A percentile compares a stretch with the other conserved stretches of the same genome.
Conservation (phyloP, 2,797 vertebrate genomes). For the Sardinella longiceps region DNA sequence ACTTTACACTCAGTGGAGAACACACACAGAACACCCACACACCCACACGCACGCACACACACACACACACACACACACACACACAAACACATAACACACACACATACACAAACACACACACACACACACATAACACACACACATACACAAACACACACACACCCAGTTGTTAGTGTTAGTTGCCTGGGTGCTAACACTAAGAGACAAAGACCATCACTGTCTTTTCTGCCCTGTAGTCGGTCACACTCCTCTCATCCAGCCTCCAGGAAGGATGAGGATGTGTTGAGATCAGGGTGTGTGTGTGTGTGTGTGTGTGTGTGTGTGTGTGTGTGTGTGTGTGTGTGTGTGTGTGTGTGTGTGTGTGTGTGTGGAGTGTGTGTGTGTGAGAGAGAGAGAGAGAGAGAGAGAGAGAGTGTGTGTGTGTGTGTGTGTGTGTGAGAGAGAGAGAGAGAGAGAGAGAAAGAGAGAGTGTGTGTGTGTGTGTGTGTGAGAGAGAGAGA, state of each 20-base stretch:
- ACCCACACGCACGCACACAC: not conserved
- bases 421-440: too few species aligned
- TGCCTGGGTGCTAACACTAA: not conserved
- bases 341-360: too few species aligned
- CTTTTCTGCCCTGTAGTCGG: slow-evolving; percentile 26
- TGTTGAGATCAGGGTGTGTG: not conserved
- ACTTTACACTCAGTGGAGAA: not conserved
- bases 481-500: too few species aligned
- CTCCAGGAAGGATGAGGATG: slow-evolving; percentile 29
- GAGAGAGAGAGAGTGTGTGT: too few species aligned
- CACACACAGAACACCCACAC: slow-evolving; percentile 1
- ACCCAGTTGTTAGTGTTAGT: too few species aligned
- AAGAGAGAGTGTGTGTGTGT: too few species aligned
- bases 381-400: too few species aligned
- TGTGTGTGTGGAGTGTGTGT: too few species aligned
- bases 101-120: not conserved
- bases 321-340: slow-evolving; percentile 22
- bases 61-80: slow-evolving; percentile 29
- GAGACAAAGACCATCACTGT: slow-evolving; percentile 39
- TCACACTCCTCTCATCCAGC: slow-evolving; percentile 41
- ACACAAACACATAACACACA: not conserved
- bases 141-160: not conserved
- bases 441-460: too few species aligned
- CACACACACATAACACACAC: slow-evolving; percentile 3
- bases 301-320: not conserved